Conservation (phyloP, 2,888 invertebrate genomes). For the Ganaspis brasiliensis region DNA sequence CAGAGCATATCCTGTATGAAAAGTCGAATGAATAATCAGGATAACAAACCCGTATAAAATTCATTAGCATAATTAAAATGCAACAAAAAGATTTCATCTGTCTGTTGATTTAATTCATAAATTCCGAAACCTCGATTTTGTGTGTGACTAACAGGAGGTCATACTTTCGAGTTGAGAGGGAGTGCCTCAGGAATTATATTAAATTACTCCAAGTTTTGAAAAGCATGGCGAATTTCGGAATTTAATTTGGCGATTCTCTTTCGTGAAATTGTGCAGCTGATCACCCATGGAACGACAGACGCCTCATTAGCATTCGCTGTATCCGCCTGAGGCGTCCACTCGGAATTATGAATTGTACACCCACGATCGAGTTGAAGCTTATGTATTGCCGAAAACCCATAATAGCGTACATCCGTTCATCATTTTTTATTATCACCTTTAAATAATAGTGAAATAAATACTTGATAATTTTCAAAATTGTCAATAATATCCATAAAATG, state of each 20-base stretch:
- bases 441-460: neutral
- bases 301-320: constrained; percentile 73
- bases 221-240: constrained; percentile 56
- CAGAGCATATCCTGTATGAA: neutral
- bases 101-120: constrained; percentile 11
- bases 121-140: neutral
- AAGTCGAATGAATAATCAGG: neutral
- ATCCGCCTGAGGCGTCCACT: constrained; percentile 70
- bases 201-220: constrained; percentile 38
- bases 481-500: too few species aligned
- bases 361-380: constrained; percentile 43
- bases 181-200: constrained; percentile 24
- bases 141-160: constrained; percentile 17
- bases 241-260: constrained; percentile 63
- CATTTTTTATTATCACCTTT: constrained; percentile 3
- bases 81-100: neutral
- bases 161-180: constrained; percentile 1
- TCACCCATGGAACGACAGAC: constrained; percentile 55
- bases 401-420: constrained; percentile 8
- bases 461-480: neutral
- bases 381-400: neutral
- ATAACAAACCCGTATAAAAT: neutral
- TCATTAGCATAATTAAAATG: constrained; percentile 18
- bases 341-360: constrained; percentile 71
- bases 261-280: constrained; percentile 44